Percentiles rank a stretch among this genome's conserved stretches.
Conservation (phyloP, 1,140 invertebrate species). For the Lordiphosa stackelbergi region DNA sequence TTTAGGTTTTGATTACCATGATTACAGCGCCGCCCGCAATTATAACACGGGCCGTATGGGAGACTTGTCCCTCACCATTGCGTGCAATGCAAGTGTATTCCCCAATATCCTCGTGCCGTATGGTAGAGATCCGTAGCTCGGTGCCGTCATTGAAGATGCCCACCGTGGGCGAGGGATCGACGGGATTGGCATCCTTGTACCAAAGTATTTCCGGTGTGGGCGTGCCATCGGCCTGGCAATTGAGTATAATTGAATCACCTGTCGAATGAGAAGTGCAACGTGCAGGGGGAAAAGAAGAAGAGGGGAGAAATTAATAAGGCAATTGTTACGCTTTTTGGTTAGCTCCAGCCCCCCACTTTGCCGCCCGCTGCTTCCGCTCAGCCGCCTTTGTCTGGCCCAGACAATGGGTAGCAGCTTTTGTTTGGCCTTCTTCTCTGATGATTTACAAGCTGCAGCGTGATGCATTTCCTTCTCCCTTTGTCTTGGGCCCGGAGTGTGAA, state of each 20-base stretch:
- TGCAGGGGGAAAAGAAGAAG: constrained; percentile 5
- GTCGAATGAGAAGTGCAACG: constrained; percentile 37
- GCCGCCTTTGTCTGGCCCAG: constrained; percentile 22
- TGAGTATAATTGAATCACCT: constrained; percentile 95
- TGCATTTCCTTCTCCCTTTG: constrained; percentile 65
- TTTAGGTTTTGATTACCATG: constrained; percentile 78
- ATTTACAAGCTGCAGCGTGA: constrained; percentile 63
- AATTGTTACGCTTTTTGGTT: constrained; percentile 54
- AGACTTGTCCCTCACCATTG: constrained; percentile 95
- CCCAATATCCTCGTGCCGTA: constrained; percentile 94
- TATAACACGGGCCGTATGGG: constrained; percentile 94
- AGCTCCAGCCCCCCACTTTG: no score
- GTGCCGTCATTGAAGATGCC: constrained; percentile 94
- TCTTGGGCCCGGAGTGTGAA: constrained; percentile 25
- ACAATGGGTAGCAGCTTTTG: constrained; percentile 1
- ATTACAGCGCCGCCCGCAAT: constrained; percentile 93
- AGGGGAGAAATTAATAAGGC: constrained; percentile 59
- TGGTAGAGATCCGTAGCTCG: constrained; percentile 92
- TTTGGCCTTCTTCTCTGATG: constrained; percentile 36
- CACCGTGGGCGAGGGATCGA: constrained; percentile 90
- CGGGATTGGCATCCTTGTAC: constrained; percentile 92
- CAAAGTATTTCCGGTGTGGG: constrained; percentile 93
- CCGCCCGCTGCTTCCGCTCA: no score
- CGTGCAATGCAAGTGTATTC: constrained; percentile 96
- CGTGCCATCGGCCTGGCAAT: constrained; percentile 95